These are phyloP conservation scores for Acromyrmex heyeri DNA, from an alignment of 1,140 invertebrate species.

Conservation along the genomic window DNA sequence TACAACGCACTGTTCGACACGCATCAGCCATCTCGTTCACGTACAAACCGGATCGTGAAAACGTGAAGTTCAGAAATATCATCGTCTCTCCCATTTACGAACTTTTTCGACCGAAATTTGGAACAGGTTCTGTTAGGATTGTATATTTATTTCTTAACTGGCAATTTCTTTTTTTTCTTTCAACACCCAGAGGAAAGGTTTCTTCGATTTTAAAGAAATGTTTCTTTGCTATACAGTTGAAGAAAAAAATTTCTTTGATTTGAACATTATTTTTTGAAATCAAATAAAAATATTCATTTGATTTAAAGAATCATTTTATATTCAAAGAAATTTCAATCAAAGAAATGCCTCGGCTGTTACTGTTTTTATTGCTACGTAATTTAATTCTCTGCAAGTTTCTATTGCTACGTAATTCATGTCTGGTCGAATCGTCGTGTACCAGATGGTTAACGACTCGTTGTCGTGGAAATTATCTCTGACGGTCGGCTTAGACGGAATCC, in stretches of 20 bases:
- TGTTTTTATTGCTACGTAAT: constrained; percentile 2
- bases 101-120: constrained; percentile 4
- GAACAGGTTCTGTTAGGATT: neutral
- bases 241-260: neutral
- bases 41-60: constrained; percentile 65
- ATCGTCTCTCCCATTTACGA: neutral
- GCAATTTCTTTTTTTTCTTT: neutral
- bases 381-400: constrained; percentile 23
- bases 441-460: constrained; percentile 60
- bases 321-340: too few relatives aligned
- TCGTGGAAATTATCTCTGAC: constrained; percentile 62
- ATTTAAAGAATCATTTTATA: too few relatives aligned
- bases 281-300: too few relatives aligned
- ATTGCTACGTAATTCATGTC: constrained; percentile 46
- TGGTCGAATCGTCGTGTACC: constrained; percentile 60
- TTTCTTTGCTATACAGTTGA: too few relatives aligned
- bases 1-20: constrained; percentile 70
- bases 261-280: too few relatives aligned
- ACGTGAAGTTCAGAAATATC: constrained; percentile 40
- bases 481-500: constrained; percentile 47
- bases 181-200: too few relatives aligned
- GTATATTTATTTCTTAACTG: neutral
- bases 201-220: too few relatives aligned
- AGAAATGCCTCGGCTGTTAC: neutral
- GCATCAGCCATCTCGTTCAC: constrained; percentile 52